Percentiles rank a stretch among this genome's conserved stretches.
These are phyloP conservation scores for Pimpla rufipes DNA, from an alignment of 2,888 invertebrate species.

Conservation along the genomic window DNA sequence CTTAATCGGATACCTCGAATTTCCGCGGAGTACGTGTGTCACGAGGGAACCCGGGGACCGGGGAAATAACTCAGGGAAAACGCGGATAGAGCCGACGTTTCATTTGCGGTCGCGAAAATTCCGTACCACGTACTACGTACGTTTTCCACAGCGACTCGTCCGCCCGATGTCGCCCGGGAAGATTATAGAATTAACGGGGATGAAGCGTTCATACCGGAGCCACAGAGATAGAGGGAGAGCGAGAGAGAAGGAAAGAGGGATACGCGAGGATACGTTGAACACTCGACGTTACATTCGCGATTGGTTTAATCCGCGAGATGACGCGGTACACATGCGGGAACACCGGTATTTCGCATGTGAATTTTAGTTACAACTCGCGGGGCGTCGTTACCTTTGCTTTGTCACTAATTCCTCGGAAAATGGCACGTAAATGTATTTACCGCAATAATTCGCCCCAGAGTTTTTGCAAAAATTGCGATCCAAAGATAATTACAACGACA, in stretches of 20 bases:
- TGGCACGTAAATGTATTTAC: background rate
- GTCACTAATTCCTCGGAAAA: background rate
- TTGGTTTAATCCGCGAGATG: constrained; percentile 47
- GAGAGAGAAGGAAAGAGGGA: background rate
- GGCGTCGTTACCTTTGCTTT: constrained; percentile 1
- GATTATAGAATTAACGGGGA: constrained; percentile 52
- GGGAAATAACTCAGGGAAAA: constrained; percentile 14
- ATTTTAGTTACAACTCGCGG: background rate
- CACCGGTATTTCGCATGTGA: background rate
- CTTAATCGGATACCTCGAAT: background rate
- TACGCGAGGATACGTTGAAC: constrained; percentile 6
- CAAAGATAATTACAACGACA: background rate
- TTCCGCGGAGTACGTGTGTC: background rate
- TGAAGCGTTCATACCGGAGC: background rate
- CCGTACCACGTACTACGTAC: constrained; percentile 11
- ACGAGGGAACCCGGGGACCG: background rate
- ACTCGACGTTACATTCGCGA: constrained; percentile 33
- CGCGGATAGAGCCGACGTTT: constrained; percentile 16
- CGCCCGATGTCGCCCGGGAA: constrained; percentile 19
- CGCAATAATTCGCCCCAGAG: background rate
- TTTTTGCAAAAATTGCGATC: background rate
- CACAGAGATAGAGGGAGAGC: background rate
- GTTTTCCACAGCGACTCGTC: constrained; percentile 5
- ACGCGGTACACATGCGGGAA: constrained; percentile 3
- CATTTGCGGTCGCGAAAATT: constrained; percentile 43